A percentile compares a stretch with the other conserved stretches of the same genome.
These are phyloP conservation scores for Cantharis nigra DNA, from an alignment of 2,888 invertebrate genomes.

Conservation along the genomic window DNA sequence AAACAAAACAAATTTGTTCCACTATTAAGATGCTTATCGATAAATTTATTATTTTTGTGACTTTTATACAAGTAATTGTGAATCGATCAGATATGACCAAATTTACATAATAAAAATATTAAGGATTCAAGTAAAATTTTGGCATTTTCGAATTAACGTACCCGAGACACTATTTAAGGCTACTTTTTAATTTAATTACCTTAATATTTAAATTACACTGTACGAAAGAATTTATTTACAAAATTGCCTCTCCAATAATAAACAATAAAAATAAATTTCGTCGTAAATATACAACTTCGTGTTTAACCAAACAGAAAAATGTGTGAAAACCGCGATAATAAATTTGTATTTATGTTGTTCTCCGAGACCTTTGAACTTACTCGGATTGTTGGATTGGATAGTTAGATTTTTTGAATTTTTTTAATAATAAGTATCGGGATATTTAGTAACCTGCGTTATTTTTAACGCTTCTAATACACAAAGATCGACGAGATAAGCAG, in stretches of 20 bases:
- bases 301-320: not conserved
- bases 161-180: not conserved
- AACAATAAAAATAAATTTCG: not conserved
- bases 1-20: slow-evolving; percentile 2
- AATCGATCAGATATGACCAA: not conserved
- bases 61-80: not conserved
- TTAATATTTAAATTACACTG: not conserved
- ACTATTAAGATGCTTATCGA: not conserved
- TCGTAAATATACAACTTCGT: not conserved
- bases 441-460: not conserved
- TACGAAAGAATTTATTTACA: not conserved
- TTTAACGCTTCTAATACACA: not conserved
- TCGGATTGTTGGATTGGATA: not conserved
- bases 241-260: not conserved
- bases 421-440: not conserved
- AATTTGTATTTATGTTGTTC: not conserved
- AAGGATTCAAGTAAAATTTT: not conserved
- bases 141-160: not conserved
- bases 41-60: not conserved
- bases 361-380: not conserved
- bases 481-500: not conserved
- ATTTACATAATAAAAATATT: not conserved
- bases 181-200: not conserved
- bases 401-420: not conserved
- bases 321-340: not conserved